Conservation (phyloP, 2,888 invertebrate genomes). For the Gibbula magus region DNA sequence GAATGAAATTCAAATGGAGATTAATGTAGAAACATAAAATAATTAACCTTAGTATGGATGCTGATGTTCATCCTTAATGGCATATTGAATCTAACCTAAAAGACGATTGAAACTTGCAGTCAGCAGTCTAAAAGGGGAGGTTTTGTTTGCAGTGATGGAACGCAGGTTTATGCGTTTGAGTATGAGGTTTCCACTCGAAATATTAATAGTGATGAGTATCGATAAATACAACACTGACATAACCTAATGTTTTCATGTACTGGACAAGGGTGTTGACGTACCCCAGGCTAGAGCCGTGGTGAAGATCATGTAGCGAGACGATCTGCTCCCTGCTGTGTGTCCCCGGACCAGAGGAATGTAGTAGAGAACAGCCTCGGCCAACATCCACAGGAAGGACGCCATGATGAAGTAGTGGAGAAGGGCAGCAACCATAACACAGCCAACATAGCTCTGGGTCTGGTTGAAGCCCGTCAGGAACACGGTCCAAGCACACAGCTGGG, state of each 20-base stretch:
- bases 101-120: too few relatives aligned
- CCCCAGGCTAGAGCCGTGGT: conserved; percentile 82
- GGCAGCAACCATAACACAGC: conserved; percentile 80
- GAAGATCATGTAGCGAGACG: conserved; percentile 80
- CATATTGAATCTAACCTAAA: too few relatives aligned
- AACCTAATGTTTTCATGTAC: neutral
- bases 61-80: too few relatives aligned
- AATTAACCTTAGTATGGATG: too few relatives aligned
- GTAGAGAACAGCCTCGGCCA: conserved; percentile 82
- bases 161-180: too few relatives aligned
- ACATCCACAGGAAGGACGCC: conserved; percentile 80
- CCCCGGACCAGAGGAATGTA: conserved; percentile 83
- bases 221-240: too few relatives aligned
- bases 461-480: conserved; percentile 72
- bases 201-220: too few relatives aligned
- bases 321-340: conserved; percentile 64
- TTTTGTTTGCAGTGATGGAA: too few relatives aligned
- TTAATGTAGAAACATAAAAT: too few relatives aligned
- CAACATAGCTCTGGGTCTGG: conserved; percentile 67
- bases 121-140: too few relatives aligned
- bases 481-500: conserved; percentile 79
- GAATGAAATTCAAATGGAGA: neutral
- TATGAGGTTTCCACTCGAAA: too few relatives aligned
- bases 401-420: conserved; percentile 81
- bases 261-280: conserved; percentile 45